Conservation (phyloP, 2,888 invertebrate species). For the Pollenia labialis region DNA sequence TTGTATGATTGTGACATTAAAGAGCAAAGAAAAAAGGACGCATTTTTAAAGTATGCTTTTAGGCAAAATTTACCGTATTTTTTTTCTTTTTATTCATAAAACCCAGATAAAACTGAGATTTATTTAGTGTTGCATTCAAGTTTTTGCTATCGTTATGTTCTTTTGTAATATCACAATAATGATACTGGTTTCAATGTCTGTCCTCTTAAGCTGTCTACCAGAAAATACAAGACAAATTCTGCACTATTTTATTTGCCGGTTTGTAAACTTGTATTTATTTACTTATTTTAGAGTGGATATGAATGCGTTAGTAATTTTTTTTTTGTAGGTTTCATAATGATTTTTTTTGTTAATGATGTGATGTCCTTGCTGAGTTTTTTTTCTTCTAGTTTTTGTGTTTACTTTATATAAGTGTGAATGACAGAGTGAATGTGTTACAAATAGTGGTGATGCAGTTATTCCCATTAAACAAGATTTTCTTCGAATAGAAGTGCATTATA, state of each 20-base stretch:
- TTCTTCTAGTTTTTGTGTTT: slow-evolving; percentile 38
- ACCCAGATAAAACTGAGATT: slow-evolving; percentile 17
- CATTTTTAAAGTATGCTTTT: slow-evolving; percentile 60
- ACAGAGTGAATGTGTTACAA: not conserved
- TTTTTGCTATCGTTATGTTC: slow-evolving; percentile 22
- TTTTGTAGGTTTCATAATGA: slow-evolving; percentile 5
- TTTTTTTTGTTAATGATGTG: slow-evolving; percentile 55
- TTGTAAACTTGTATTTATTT: slow-evolving; percentile 8
- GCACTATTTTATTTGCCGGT: not conserved
- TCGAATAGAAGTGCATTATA: slow-evolving; percentile 5
- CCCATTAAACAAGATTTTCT: not conserved
- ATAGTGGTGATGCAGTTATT: not conserved
- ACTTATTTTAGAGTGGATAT: slow-evolving; percentile 7
- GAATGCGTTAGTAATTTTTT: slow-evolving; percentile 18
- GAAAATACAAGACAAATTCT: slow-evolving; percentile 20
- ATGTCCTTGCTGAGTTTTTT: slow-evolving; percentile 56
- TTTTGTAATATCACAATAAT: slow-evolving; percentile 47
- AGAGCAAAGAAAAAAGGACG: slow-evolving; percentile 18
- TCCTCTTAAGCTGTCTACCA: not conserved
- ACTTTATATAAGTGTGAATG: slow-evolving; percentile 2
- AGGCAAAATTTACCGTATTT: slow-evolving; percentile 39
- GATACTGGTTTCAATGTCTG: slow-evolving; percentile 42
- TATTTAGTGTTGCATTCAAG: slow-evolving; percentile 47
- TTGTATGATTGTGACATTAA: not conserved
- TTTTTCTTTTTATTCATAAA: not conserved